Conservation (phyloP, 2,797 vertebrate species). For the Eremophila alpestris region DNA sequence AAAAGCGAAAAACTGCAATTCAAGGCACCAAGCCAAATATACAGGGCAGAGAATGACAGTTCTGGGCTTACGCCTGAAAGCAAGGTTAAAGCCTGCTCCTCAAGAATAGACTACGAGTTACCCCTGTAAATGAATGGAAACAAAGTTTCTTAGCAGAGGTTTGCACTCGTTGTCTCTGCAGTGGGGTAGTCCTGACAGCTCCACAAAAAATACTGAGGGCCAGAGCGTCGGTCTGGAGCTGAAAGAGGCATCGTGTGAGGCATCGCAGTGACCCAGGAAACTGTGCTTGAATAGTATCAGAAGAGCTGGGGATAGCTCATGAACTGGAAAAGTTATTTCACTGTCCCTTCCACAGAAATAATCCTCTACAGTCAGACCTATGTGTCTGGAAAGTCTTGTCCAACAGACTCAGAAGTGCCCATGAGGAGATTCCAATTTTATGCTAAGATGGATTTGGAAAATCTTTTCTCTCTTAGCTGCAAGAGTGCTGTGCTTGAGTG, state of each 20-base stretch:
- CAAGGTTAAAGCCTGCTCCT: neutral
- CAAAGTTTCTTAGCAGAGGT: neutral
- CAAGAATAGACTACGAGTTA: neutral
- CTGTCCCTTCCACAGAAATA: neutral
- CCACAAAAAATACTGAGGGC: neutral
- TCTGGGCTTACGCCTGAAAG: neutral
- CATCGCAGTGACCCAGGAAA: neutral
- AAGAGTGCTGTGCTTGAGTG: neutral
- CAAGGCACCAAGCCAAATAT: neutral
- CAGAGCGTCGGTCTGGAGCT: neutral
- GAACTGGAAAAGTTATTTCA: neutral
- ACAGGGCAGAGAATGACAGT: neutral
- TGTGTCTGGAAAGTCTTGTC: neutral
- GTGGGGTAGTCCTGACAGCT: neutral
- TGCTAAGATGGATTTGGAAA: neutral
- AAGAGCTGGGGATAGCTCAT: neutral
- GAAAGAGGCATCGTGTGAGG: neutral
- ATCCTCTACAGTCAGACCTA: neutral
- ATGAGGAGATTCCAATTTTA: neutral
- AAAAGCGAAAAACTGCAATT: neutral
- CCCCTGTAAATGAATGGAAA: neutral
- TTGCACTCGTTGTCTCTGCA: neutral
- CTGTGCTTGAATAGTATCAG: neutral
- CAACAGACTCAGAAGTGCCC: neutral
- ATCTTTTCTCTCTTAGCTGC: neutral